Evolutionary conservation across 1,140 invertebrate genomes (phyloP), one percentile per base, ranked within the genome.

Genomic region (Lutraria rhynchaena): DNA sequence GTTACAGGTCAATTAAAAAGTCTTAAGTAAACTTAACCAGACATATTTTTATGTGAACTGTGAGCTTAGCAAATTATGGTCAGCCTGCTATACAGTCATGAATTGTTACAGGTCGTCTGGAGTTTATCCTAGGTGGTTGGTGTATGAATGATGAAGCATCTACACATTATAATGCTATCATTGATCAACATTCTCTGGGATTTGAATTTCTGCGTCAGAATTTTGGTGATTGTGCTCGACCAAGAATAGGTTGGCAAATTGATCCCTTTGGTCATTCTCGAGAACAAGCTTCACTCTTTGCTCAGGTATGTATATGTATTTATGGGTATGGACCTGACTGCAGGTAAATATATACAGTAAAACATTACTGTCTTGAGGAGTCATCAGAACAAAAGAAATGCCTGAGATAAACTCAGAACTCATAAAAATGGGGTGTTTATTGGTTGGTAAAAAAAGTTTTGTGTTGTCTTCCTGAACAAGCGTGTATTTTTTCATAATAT

Each of bases 81-180:
- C 44, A 19, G 9, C 4, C 51, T n/a, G n/a, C 24, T 7, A n/a
- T 55, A 49, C 11, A 11, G 44, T 60, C 29, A 22, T 3, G 3
- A 60, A 53, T 41, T 81, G 35, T 86, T 82, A 1, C 70, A 92
- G 91, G 91, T 4, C 95, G 96, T 83, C 92, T 99, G 31, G 97
- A 99, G 93, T 97, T 99, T 82, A 96, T 94, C 71, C 91, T 92
- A 3, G 97, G 94, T 82, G 97, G 95, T 0, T 98, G 96, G 96
- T 95, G 95, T 75, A 98, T 98, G 97, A 98, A 99, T 91, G 98
- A 99, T 89, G 98, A 99, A 90, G 98, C 97, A 0, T 93, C 95
- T 0, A 95, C 96, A 0, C 97, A 99, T 90, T 99, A 99, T 91
- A 96, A 96, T 83, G 97, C 96, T 57, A 95, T 97, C 15, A 95